phyloP scores from a whole-genome alignment of 2,113 vertebrate species.

The Diglossa brunneiventris region DNA sequence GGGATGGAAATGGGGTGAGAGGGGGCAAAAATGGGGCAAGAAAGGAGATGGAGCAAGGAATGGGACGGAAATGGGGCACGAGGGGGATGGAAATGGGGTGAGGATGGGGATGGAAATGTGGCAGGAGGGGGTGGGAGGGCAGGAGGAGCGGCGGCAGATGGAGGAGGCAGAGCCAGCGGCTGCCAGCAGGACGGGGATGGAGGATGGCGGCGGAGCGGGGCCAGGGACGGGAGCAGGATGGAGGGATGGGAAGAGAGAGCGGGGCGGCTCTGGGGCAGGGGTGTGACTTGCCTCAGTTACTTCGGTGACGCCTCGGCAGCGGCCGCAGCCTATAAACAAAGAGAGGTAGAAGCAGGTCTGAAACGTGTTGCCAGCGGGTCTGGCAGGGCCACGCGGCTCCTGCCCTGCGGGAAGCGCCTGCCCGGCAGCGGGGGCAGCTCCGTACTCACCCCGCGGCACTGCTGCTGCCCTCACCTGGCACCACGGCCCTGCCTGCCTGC shows the following conservation, averaged over 20 bases:
- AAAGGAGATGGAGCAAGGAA: too few species aligned
- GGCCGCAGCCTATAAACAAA: conserved; percentile 82
- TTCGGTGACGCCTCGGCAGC: conserved; percentile 76
- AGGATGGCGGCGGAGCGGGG: neutral
- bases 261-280: conserved; percentile 48
- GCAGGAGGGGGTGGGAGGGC: neutral
- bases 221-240: neutral
- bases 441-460: conserved; percentile 15
- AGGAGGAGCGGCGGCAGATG: neutral
- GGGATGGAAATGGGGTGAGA: neutral
- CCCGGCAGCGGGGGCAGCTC: conserved; percentile 25
- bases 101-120: neutral
- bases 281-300: conserved; percentile 80
- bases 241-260: conserved; percentile 46
- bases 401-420: neutral
- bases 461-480: conserved; percentile 31
- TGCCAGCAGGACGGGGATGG: neutral
- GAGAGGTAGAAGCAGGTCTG: conserved; percentile 75
- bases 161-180: neutral
- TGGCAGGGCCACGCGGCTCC: conserved; percentile 32
- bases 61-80: neutral
- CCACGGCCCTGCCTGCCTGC: conserved; percentile 13
- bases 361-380: conserved; percentile 45
- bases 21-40: neutral
- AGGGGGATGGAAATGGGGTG: neutral